Conservation (phyloP, 2,888 invertebrate genomes). For the Erebia aethiops region DNA sequence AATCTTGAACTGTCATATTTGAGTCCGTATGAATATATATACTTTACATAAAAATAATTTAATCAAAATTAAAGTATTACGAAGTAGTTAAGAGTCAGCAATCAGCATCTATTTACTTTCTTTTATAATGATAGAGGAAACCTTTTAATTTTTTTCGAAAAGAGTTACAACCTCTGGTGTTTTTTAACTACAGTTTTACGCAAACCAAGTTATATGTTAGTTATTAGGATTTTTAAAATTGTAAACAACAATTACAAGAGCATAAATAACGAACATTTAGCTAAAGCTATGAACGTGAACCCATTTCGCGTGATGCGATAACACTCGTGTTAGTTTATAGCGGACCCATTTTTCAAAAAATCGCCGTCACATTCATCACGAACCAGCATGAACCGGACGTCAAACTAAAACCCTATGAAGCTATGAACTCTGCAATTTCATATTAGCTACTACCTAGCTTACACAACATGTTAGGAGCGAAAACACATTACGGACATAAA, state of each 20-base stretch:
- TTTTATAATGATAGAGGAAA: neutral
- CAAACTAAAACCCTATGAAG: constrained; percentile 17
- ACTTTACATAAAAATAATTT: no score
- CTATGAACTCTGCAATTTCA: constrained; percentile 9
- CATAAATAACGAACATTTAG: constrained; percentile 14
- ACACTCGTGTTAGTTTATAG: constrained; percentile 32
- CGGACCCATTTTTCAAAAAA: constrained; percentile 43
- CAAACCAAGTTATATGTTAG: neutral
- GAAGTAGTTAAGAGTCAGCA: neutral
- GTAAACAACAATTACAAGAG: neutral
- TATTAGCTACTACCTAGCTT: neutral
- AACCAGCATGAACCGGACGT: constrained; percentile 28
- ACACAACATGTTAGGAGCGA: neutral
- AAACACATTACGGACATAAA: no score
- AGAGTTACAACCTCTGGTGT: neutral
- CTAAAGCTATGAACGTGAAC: constrained; percentile 18
- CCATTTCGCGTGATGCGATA: constrained; percentile 33
- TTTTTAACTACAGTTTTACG: neutral
- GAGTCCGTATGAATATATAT: no score
- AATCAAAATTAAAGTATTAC: no score
- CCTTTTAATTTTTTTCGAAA: no score
- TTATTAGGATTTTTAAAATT: neutral
- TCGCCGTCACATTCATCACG: constrained; percentile 44
- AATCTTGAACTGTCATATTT: no score
- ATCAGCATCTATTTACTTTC: no score